Conservation (phyloP, 2,888 invertebrate genomes). For the Melieria picta region DNA sequence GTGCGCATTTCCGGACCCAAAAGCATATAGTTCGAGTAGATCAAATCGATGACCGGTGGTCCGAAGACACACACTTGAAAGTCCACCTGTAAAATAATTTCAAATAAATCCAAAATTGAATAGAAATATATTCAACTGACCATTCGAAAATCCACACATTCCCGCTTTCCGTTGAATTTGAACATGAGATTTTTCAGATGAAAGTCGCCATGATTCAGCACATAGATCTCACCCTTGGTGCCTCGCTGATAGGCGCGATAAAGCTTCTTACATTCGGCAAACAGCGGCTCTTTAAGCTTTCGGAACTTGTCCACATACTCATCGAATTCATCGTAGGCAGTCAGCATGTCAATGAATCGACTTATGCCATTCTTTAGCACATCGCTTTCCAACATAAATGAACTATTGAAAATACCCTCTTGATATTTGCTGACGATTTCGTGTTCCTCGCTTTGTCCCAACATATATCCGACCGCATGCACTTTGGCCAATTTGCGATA, state of each 20-base stretch:
- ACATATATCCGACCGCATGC: slow-evolving; percentile 47
- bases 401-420: slow-evolving; percentile 28
- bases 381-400: slow-evolving; percentile 20
- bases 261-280: slow-evolving; percentile 25
- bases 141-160: slow-evolving; percentile 34
- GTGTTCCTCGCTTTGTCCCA: slow-evolving; percentile 7
- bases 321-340: slow-evolving; percentile 37
- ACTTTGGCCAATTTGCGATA: slow-evolving; percentile 51
- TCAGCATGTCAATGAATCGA: slow-evolving; percentile 45
- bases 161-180: slow-evolving; percentile 36
- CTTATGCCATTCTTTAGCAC: slow-evolving; percentile 40
- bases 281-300: slow-evolving; percentile 35
- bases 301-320: slow-evolving; percentile 47
- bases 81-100: slow-evolving; percentile 35
- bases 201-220: slow-evolving; percentile 58
- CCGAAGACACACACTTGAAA: slow-evolving; percentile 43
- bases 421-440: slow-evolving; percentile 32
- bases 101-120: background rate
- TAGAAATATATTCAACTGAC: background rate
- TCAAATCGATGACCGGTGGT: slow-evolving; percentile 40
- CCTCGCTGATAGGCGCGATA: slow-evolving; percentile 20
- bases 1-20: slow-evolving; percentile 34
- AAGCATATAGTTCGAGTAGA: slow-evolving; percentile 42
- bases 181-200: slow-evolving; percentile 58
- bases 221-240: slow-evolving; percentile 40